Evolutionary conservation across 2,888 invertebrate species (phyloP).

Genomic region (Phaedon cochleariae): DNA sequence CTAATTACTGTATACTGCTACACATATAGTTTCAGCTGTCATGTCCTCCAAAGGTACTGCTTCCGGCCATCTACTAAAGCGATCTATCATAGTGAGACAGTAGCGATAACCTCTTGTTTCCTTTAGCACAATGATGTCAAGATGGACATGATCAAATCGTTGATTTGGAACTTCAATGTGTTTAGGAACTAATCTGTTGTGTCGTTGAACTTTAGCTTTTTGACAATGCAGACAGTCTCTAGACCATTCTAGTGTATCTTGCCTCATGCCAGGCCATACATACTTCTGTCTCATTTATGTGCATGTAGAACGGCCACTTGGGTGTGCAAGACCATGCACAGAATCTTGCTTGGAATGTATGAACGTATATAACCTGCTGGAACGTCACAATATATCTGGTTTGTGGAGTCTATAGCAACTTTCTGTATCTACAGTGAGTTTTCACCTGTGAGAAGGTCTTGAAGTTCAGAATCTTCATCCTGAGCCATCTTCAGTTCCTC

Average conservation of each 20-base stretch:
- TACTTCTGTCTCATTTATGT: constrained; percentile 51
- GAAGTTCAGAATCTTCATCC: neutral
- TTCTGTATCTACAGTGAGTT: neutral
- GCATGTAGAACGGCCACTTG: constrained; percentile 44
- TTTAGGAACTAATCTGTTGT: constrained; percentile 22
- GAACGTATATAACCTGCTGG: constrained; percentile 10
- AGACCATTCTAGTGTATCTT: constrained; percentile 53
- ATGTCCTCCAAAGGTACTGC: constrained; percentile 30
- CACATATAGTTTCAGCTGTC: constrained; percentile 42
- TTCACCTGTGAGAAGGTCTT: neutral
- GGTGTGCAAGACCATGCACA: constrained; percentile 49
- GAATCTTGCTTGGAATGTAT: constrained; percentile 26
- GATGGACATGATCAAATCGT: constrained; percentile 47
- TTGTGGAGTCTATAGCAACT: neutral
- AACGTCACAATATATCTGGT: neutral
- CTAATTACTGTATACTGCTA: constrained; percentile 55
- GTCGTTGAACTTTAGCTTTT: constrained; percentile 50
- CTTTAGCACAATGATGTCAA: constrained; percentile 50
- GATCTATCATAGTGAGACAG: constrained; percentile 24
- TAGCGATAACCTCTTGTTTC: constrained; percentile 35
- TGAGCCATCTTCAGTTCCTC: neutral
- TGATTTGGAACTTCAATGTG: neutral
- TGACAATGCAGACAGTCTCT: constrained; percentile 53
- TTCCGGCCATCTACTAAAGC: constrained; percentile 38
- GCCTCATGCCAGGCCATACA: constrained; percentile 56